A percentile compares a stretch with the other conserved stretches of the same genome.
Evolutionary conservation across 2,888 invertebrate species (phyloP).

Genomic region (Sisyra nigra): DNA sequence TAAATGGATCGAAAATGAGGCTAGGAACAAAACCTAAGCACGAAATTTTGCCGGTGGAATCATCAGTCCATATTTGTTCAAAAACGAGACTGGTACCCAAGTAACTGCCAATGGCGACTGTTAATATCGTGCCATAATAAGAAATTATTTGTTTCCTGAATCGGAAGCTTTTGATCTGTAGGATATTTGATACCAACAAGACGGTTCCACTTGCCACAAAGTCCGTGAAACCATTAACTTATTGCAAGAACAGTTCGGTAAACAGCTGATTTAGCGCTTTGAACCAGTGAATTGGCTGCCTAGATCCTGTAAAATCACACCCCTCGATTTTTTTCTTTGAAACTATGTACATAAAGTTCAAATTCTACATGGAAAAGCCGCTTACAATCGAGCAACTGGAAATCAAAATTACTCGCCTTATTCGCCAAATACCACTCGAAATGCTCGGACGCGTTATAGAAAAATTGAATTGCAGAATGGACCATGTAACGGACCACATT

Average conservation of each 20-base stretch:
- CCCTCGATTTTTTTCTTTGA: background rate
- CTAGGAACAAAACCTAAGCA: no score
- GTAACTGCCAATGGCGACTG: background rate
- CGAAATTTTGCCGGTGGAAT: background rate
- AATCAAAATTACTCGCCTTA: slow-evolving; percentile 1
- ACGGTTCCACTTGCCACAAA: no score
- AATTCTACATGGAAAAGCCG: background rate
- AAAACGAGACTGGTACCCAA: background rate
- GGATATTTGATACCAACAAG: no score
- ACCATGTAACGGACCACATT: no score
- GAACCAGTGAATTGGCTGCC: slow-evolving; percentile 1
- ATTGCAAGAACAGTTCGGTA: slow-evolving; percentile 1
- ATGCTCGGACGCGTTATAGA: slow-evolving; percentile 1
- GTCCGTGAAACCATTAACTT: background rate
- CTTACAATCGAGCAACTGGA: background rate
- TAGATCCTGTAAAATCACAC: background rate
- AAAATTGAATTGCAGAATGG: background rate
- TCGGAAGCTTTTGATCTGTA: background rate
- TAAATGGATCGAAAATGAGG: no score
- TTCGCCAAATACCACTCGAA: slow-evolving; percentile 1
- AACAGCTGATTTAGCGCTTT: slow-evolving; percentile 2
- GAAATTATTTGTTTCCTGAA: background rate
- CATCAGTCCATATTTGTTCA: no score
- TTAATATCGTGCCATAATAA: background rate
- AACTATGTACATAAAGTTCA: no score